Evolutionary conservation across 2,113 vertebrate species (phyloP), one percentile per base, ranked within the genome.

Genomic region (Chauna torquata): DNA sequence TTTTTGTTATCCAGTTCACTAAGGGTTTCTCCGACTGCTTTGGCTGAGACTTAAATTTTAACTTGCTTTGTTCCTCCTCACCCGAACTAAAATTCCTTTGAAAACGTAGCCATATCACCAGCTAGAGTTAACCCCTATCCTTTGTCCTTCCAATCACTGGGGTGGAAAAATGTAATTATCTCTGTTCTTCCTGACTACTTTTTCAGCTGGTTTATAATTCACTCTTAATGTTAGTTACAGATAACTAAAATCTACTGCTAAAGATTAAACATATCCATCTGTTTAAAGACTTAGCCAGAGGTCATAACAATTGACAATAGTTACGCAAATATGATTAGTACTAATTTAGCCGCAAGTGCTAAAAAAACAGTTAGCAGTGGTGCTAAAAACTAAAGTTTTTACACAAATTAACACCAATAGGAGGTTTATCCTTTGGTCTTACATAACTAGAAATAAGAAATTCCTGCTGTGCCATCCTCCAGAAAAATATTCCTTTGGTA

Each of bases 321-420:
- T 50, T 94, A 62, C 15, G 93, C n/a, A 95, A 93, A 90, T 32
- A 69, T 36, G 66, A 92, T 85, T 61, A 86, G n/a, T 38, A 82
- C 66, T 96, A 92, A 90, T 96, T 96, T 70, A 75, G 50, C 55
- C 36, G 66, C 52, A 95, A 96, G 78, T 90, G 75, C 66, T 91
- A 76, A 92, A 87, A 20, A 62, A 93, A 49, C 78, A 86, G 42
- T 92, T 95, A 77, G 52, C 62, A 77, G 16, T n/a, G n/a, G n/a
- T n/a, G n/a, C 3, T 62, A 93, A 90, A 85, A 90, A 85, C 38
- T 70, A 65, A 90, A 93, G 59, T 38, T 85, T 70, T 92, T 82
- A 72, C 13, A 62, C 38, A 94, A 94, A 92, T 93, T 90, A 90
- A 78, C 27, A 78, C 27, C 71, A 88, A 79, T 44, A 70, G 85